Percentiles rank a stretch among this genome's conserved stretches.
These are phyloP conservation scores for Aurelia coerulea DNA, from an alignment of 30 jellyfish, hydroid and myxozoan genomes.

Conservation along the genomic window DNA sequence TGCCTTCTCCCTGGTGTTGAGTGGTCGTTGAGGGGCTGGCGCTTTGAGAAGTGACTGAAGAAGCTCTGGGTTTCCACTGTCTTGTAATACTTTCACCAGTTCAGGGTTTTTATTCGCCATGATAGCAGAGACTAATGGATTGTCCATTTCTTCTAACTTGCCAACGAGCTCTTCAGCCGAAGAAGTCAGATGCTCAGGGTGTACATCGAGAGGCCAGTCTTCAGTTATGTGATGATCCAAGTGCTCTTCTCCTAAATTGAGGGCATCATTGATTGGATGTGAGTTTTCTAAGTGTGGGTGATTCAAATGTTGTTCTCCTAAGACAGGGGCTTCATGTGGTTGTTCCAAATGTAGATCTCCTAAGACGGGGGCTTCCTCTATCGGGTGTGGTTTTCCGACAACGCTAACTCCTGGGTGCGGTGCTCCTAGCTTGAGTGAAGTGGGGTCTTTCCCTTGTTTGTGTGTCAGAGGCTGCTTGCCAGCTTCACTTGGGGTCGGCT, in stretches of 20 bases:
- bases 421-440: slow-evolving; percentile 18
- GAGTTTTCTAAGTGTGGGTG: not conserved
- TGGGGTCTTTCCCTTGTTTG: slow-evolving; percentile 26
- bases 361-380: not conserved
- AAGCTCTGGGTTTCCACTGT: slow-evolving; percentile 66
- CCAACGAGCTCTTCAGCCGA: slow-evolving; percentile 46
- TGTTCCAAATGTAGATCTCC: slow-evolving; percentile 7
- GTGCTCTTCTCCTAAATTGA: slow-evolving; percentile 2
- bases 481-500: slow-evolving; percentile 21
- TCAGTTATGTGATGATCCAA: slow-evolving; percentile 31
- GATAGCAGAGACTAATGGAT: slow-evolving; percentile 44
- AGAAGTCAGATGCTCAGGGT: slow-evolving; percentile 44
- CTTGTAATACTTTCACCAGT: slow-evolving; percentile 33
- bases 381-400: slow-evolving; percentile 5
- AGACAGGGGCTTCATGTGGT: not conserved
- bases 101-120: slow-evolving; percentile 63
- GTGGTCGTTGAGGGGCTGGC: slow-evolving; percentile 7
- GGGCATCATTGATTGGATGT: not conserved
- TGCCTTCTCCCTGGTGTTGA: slow-evolving; percentile 24
- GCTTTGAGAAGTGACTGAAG: slow-evolving; percentile 39
- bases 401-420: slow-evolving; percentile 37
- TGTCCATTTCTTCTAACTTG: slow-evolving; percentile 38
- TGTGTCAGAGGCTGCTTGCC: slow-evolving; percentile 37
- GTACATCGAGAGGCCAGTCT: slow-evolving; percentile 53
- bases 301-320: no score